These are phyloP conservation scores for Loriculus beryllinus DNA, from an alignment of 2,797 vertebrate genomes.

Conservation along the genomic window DNA sequence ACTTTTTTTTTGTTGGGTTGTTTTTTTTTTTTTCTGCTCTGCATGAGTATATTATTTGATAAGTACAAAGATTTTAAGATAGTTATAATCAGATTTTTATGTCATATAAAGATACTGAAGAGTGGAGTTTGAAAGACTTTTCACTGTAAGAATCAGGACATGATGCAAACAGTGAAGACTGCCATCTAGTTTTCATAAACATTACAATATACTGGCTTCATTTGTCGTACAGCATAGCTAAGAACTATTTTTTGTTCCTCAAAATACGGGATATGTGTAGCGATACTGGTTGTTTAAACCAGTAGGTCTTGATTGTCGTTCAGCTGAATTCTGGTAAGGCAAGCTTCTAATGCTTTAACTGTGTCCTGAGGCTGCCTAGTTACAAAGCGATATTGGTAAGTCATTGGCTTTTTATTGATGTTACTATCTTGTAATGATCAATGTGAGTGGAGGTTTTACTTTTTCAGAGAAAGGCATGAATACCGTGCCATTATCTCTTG, in stretches of 20 bases:
- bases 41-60: neutral
- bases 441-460: neutral
- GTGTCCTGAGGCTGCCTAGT: conserved; percentile 36
- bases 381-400: conserved; percentile 31
- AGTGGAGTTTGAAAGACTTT: neutral
- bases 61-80: neutral
- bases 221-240: neutral
- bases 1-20: too few relatives aligned
- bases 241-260: neutral
- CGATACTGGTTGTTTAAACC: neutral
- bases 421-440: conserved; percentile 24
- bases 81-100: neutral
- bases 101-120: neutral
- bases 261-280: neutral
- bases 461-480: neutral
- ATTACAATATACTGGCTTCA: neutral
- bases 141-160: neutral
- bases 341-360: conserved; percentile 49
- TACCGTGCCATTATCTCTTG: neutral
- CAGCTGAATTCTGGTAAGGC: neutral
- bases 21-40: neutral
- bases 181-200: neutral
- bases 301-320: neutral
- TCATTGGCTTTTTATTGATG: neutral
- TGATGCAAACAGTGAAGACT: neutral